Conservation (phyloP, 2,888 invertebrate species). For the Exocentrus adspersus region DNA sequence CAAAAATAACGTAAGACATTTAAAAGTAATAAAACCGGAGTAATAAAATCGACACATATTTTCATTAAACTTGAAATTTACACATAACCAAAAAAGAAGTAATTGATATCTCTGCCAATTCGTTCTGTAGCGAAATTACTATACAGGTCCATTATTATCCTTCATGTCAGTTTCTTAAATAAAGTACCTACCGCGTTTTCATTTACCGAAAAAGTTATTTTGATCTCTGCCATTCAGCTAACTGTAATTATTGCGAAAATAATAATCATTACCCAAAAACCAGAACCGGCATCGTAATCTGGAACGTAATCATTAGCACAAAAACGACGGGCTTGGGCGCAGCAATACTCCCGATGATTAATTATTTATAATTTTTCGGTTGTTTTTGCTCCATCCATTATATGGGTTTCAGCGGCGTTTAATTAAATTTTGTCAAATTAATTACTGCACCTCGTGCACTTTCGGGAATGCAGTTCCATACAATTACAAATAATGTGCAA, state of each 20-base stretch:
- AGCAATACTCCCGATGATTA: not conserved
- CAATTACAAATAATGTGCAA: slow-evolving; percentile 32
- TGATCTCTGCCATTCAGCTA: not conserved
- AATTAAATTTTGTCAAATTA: slow-evolving; percentile 31
- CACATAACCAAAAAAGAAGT: too few relatives aligned
- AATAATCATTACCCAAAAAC: slow-evolving; percentile 1
- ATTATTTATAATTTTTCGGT: slow-evolving; percentile 3
- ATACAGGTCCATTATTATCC: not conserved
- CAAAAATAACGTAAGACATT: not conserved
- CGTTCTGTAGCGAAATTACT: too few relatives aligned
- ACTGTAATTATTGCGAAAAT: not conserved
- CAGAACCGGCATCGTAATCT: not conserved
- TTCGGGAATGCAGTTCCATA: slow-evolving; percentile 31
- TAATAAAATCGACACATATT: not conserved
- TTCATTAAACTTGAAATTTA: not conserved
- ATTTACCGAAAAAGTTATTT: not conserved
- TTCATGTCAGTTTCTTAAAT: not conserved
- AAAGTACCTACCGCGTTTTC: not conserved
- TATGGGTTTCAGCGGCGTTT: slow-evolving; percentile 1
- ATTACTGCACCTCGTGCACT: slow-evolving; percentile 29
- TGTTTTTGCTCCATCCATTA: slow-evolving; percentile 2
- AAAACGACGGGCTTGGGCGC: not conserved
- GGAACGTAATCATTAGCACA: not conserved
- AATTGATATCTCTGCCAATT: too few relatives aligned
- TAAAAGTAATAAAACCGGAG: slow-evolving; percentile 11